Evolutionary conservation across 2,888 invertebrate genomes (phyloP), one percentile per base, ranked within the genome.

Genomic region (Doris montereyensis): DNA sequence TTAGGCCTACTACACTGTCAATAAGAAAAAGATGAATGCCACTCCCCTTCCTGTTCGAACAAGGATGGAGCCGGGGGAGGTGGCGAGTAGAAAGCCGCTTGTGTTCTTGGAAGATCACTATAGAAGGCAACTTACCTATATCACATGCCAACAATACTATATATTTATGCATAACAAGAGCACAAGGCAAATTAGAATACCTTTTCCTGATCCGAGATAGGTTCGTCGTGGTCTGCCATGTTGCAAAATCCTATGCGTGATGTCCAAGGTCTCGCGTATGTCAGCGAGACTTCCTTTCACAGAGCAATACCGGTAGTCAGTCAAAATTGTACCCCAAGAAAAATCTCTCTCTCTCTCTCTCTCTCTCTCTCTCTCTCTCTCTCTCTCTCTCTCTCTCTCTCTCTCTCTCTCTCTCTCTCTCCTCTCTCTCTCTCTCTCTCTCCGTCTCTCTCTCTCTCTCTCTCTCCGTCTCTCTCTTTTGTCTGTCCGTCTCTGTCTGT

Each of bases 211-310:
- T 88, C 89, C 57, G 87, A 86, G 77, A 89, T 87, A 70, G 87
- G 86, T 58, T 89, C 88, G 34, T 85, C 87, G 78, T 82, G 83
- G 81, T 87, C 87, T 80, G 88, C 87, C 88, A 88, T 88, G 84
- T 87, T 87, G 84, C 72, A 73, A 32, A 30, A 21, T 30, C 60
- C 28, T 21, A 68, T 52, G 26, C 58, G n/a, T 24, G 58, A n/a
- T 24, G 52, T 13, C 52, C 10, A 52, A 13, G 52, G 21, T 58
- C 21, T 58, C 58, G 58, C 58, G 58, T 58, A 24, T 21, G 21
- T 2, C 3, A 24, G 24, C 58, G 58, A 58, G 58, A 58, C n/a
- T 24, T 2, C n/a, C n/a, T n/a, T n/a, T n/a, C n/a, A n/a, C n/a
- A n/a, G n/a, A n/a, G n/a, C n/a, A n/a, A n/a, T n/a, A n/a, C n/a